phyloP scores from a whole-genome alignment of 2,888 invertebrate genomes.

The Chloroclystis v-ata region DNA sequence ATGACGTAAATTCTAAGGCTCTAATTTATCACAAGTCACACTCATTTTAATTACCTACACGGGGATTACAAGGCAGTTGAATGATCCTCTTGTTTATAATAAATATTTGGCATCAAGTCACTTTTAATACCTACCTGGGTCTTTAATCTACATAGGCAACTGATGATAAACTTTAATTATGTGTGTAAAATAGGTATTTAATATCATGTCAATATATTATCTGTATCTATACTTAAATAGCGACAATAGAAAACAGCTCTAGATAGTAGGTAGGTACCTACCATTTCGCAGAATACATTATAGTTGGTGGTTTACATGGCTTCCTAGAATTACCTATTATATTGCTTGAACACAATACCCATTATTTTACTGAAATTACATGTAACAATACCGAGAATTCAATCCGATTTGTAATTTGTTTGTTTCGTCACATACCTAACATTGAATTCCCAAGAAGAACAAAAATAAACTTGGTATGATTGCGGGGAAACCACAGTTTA shows the following conservation, averaged over 20 bases:
- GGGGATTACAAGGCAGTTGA: no score
- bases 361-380: constrained; percentile 27
- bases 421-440: constrained; percentile 11
- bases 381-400: constrained; percentile 25
- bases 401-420: constrained; percentile 23
- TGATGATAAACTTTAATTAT: background rate
- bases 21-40: no score
- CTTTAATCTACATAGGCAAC: no score
- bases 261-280: constrained; percentile 14
- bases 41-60: no score
- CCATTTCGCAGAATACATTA: constrained; percentile 3
- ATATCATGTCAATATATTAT: background rate
- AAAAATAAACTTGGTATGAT: background rate
- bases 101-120: no score
- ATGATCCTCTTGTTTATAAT: no score
- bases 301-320: background rate
- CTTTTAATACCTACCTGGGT: no score
- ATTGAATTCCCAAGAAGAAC: background rate
- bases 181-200: background rate
- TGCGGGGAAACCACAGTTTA: background rate
- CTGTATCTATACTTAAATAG: constrained; percentile 3
- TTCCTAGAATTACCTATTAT: constrained; percentile 28
- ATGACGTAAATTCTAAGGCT: no score
- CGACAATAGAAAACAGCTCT: background rate
- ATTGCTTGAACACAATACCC: constrained; percentile 24